A percentile compares a stretch with the other conserved stretches of the same genome.
Evolutionary conservation across 2,797 vertebrate genomes (phyloP).

Genomic region (Hozukius guyotensis): DNA sequence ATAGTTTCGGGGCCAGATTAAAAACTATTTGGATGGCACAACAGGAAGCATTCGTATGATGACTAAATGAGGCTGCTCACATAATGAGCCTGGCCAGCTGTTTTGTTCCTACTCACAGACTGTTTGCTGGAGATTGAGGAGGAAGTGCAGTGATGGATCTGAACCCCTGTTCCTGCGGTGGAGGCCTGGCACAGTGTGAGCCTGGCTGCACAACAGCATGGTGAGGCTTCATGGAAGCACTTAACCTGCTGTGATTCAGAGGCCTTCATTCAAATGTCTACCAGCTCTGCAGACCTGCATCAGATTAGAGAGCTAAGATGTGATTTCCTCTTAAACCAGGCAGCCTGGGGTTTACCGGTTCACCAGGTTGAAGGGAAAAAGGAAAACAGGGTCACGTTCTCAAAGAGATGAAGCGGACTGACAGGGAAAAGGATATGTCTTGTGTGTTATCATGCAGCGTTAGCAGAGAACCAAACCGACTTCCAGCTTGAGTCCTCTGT

Average conservation of each 20-base stretch:
- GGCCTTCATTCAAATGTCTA: constrained; percentile 71
- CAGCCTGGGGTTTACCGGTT: constrained; percentile 67
- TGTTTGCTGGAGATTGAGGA: constrained; percentile 72
- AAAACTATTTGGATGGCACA: constrained; percentile 75
- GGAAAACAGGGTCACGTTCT: constrained; percentile 58
- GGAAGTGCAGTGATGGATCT: constrained; percentile 74
- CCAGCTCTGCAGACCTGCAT: constrained; percentile 73
- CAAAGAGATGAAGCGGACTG: constrained; percentile 28
- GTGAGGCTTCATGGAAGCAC: constrained; percentile 78
- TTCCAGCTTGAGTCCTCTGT: constrained; percentile 10
- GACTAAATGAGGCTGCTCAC: constrained; percentile 78
- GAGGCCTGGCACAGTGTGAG: constrained; percentile 59
- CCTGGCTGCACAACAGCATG: constrained; percentile 58
- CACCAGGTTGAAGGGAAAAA: constrained; percentile 56
- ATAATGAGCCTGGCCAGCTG: constrained; percentile 75
- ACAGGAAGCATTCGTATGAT: constrained; percentile 83
- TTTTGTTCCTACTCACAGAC: constrained; percentile 41
- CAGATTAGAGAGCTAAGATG: constrained; percentile 76
- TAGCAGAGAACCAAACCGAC: constrained; percentile 8
- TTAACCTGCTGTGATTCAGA: constrained; percentile 78
- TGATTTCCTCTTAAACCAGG: constrained; percentile 76
- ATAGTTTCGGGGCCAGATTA: constrained; percentile 73
- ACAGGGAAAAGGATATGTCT: constrained; percentile 28
- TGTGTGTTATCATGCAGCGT: constrained; percentile 23
- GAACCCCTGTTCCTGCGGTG: constrained; percentile 51